Evolutionary conservation across 2,113 vertebrate species (phyloP), one percentile per base, ranked within the genome.

Genomic region (Seriola dumerili): DNA sequence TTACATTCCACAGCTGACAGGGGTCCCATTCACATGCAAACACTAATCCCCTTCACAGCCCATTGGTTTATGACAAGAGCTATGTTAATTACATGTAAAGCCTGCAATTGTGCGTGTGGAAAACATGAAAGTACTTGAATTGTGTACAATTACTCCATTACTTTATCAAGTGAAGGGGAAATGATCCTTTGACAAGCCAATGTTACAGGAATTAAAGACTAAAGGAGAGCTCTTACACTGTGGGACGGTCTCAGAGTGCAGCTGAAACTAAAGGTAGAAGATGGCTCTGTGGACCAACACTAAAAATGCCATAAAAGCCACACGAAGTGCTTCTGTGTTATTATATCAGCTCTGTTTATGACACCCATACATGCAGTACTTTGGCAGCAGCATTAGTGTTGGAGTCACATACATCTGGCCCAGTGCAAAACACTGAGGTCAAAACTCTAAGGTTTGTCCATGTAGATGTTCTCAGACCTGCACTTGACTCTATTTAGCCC

Each of bases 51-150:
- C 72, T 90, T 89, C 88, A 91, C 82, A 92, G 81, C 50, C 80
- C 80, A 80, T 85, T 91, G 88, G 65, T 86, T 89, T 82, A 88
- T 91, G 86, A 93, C 89, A 87, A 89, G 81, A 83, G 77, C 75
- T 38, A 78, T 85, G 88, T 78, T 91, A 93, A 93, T 92, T 89
- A 76, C 86, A 85, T 89, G 89, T 89, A 91, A 93, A 91, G 86
- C 80, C 85, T 86, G 81, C 77, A 88, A 88, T 85, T 91, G 85
- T 91, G 72, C 58, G 4, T 84, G 86, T 63, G 76, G 52, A 88
- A 87, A 85, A 87, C 85, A 91, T 80, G 76, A 89, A 91, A 83
- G 81, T 70, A 76, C 57, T 78, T 55, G 32, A 88, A 77, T 86
- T 91, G 54, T 72, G 65, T 63, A 80, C 68, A 84, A 54, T 89